phyloP scores from a whole-genome alignment of 2,888 invertebrate genomes.

The Ormyrus rosae region DNA sequence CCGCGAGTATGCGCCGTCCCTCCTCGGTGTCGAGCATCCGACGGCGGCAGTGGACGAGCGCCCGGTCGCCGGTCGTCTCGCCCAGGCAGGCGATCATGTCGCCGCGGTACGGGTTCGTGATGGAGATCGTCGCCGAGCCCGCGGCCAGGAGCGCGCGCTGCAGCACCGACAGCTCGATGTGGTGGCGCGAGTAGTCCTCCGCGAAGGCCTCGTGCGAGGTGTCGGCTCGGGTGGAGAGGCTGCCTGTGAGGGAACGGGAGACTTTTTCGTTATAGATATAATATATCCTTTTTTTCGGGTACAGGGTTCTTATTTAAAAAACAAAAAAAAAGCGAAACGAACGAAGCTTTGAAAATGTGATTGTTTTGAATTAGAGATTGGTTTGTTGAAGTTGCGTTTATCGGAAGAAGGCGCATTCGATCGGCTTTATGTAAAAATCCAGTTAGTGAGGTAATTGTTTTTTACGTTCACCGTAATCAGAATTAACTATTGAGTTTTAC shows the following conservation, averaged over 20 bases:
- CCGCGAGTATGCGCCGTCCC: conserved; percentile 85
- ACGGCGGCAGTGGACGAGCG: conserved; percentile 83
- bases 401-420: too few relatives aligned
- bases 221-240: background rate
- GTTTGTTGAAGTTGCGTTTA: too few relatives aligned
- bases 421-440: too few relatives aligned
- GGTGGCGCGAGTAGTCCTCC: conserved; percentile 81
- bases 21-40: conserved; percentile 88
- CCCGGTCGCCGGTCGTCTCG: conserved; percentile 88
- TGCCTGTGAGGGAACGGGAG: background rate
- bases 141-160: conserved; percentile 87
- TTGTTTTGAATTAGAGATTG: too few relatives aligned
- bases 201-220: conserved; percentile 76
- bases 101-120: conserved; percentile 87
- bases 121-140: conserved; percentile 91
- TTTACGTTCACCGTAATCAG: too few relatives aligned
- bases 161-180: conserved; percentile 81
- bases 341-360: too few relatives aligned
- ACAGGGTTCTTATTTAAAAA: too few relatives aligned
- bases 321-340: too few relatives aligned
- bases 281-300: too few relatives aligned
- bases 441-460: too few relatives aligned
- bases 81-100: conserved; percentile 98
- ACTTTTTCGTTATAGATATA: too few relatives aligned
- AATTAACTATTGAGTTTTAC: too few relatives aligned